A percentile compares a stretch with the other conserved stretches of the same genome.
Evolutionary conservation across 2,113 vertebrate species (phyloP).

Genomic region (Anolis carolinensis): DNA sequence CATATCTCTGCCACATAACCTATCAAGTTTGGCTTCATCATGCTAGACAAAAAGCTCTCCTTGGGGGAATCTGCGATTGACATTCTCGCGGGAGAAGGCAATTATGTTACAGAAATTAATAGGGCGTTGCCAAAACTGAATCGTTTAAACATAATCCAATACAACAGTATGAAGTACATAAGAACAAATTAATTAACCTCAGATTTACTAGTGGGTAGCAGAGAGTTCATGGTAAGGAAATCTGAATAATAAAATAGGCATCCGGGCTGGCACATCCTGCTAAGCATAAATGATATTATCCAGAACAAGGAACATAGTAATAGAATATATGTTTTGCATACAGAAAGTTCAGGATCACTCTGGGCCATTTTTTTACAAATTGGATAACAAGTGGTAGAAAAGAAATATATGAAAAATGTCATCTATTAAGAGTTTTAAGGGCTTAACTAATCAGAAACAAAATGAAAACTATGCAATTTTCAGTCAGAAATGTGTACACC

Average conservation of each 20-base stretch:
- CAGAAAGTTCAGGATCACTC: background rate
- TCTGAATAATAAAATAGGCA: background rate
- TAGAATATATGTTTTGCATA: background rate
- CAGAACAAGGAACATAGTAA: background rate
- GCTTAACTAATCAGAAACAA: no score
- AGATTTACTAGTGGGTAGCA: background rate
- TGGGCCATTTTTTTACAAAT: background rate
- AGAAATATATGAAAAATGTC: background rate
- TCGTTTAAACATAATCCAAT: background rate
- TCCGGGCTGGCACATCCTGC: no score
- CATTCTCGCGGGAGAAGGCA: background rate
- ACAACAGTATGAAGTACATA: background rate
- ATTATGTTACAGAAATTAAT: slow-evolving; percentile 9
- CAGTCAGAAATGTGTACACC: no score
- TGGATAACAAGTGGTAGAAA: background rate
- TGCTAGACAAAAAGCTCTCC: background rate
- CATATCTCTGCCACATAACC: background rate
- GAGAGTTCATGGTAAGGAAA: background rate
- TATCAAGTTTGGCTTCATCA: background rate
- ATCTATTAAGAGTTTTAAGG: no score
- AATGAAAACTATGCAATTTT: no score
- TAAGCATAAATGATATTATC: background rate
- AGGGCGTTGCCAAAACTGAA: background rate
- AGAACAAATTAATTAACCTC: background rate
- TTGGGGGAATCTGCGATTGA: accelerated